These are phyloP conservation scores for Drosophila ohnishii DNA, from an alignment of 1,140 invertebrate species.

Conservation along the genomic window DNA sequence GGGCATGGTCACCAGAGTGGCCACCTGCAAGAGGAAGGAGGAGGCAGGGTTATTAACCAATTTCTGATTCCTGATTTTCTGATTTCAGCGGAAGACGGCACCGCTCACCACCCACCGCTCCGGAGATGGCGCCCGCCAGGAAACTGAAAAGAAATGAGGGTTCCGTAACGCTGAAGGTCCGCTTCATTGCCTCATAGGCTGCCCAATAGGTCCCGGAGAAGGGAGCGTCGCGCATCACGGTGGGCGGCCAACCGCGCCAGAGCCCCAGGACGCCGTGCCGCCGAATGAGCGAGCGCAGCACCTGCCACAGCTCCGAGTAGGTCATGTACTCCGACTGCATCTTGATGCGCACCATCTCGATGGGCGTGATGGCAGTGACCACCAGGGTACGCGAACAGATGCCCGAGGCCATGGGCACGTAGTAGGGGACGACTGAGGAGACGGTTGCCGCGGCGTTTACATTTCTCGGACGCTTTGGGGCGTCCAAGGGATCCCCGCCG, in stretches of 20 bases:
- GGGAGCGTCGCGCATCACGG: slow-evolving; percentile 97
- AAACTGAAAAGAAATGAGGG: slow-evolving; percentile 93
- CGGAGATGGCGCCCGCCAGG: slow-evolving; percentile 92
- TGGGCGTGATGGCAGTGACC: slow-evolving; percentile 94
- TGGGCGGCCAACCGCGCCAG: slow-evolving; percentile 95
- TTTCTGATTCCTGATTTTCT: not conserved
- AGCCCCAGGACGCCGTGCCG: slow-evolving; percentile 91
- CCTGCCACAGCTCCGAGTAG: slow-evolving; percentile 88
- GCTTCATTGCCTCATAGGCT: slow-evolving; percentile 95
- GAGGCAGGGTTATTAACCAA: not conserved
- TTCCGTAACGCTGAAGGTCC: slow-evolving; percentile 84
- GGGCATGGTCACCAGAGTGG: slow-evolving; percentile 95
- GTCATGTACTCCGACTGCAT: slow-evolving; percentile 97
- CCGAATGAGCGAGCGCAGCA: slow-evolving; percentile 86
- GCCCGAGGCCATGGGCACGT: slow-evolving; percentile 91
- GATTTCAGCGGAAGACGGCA: not conserved
- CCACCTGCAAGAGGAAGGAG: slow-evolving; percentile 86
- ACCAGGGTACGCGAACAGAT: slow-evolving; percentile 91
- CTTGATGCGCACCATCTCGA: slow-evolving; percentile 98
- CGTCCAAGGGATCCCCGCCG: slow-evolving; percentile 18
- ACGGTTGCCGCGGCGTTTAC: not conserved
- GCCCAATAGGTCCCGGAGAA: slow-evolving; percentile 99
- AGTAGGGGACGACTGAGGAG: slow-evolving; percentile 84
- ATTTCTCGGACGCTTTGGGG: not conserved
- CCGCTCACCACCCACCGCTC: slow-evolving; percentile 91